phyloP scores from a whole-genome alignment of 2,797 vertebrate genomes.

The Malacoraja senta region DNA sequence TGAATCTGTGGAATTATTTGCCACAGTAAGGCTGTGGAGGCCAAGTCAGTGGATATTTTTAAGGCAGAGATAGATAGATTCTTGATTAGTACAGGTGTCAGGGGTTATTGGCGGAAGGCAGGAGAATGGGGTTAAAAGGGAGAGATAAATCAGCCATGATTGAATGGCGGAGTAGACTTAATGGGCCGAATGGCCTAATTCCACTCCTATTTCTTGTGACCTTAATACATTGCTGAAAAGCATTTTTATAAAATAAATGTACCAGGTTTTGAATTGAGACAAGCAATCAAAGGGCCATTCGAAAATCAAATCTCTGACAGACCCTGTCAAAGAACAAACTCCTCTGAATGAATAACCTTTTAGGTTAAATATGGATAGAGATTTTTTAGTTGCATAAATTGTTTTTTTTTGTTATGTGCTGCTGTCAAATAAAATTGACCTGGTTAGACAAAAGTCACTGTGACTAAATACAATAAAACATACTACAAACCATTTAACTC shows the following conservation, averaged over 20 bases:
- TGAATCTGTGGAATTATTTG: no score
- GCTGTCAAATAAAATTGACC: background rate
- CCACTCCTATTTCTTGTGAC: no score
- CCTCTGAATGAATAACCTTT: background rate
- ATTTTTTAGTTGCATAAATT: background rate
- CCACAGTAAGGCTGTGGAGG: no score
- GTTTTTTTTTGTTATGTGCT: background rate
- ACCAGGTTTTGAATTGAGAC: background rate
- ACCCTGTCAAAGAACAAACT: background rate
- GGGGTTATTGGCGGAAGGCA: no score
- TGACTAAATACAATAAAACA: background rate
- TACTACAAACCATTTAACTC: background rate
- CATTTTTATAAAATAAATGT: background rate
- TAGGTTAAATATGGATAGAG: background rate
- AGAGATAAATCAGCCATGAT: no score
- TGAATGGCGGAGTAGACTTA: no score
- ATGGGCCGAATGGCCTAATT: no score
- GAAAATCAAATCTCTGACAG: background rate
- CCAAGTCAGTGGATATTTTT: no score
- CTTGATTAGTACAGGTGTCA: no score
- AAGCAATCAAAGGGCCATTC: background rate
- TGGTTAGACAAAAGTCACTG: background rate
- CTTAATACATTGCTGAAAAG: background rate
- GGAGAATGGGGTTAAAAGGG: no score
- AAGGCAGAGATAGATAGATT: no score